Conservation (phyloP, 2,888 invertebrate genomes). For the Sinhomidia bicolor region DNA sequence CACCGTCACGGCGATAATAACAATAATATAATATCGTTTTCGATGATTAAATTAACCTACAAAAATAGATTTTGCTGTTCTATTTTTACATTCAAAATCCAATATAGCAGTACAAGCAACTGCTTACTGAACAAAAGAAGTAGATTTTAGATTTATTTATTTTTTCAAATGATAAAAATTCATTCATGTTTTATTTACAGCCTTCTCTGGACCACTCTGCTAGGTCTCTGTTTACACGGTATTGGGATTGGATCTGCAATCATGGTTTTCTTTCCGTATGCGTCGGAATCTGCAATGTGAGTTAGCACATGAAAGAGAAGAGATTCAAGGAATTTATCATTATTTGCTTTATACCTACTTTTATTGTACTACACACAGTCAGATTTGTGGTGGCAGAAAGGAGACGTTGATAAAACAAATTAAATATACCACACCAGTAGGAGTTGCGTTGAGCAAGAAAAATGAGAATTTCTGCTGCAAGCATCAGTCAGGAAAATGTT, state of each 20-base stretch:
- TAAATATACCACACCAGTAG: neutral
- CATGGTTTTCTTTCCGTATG: slow-evolving; percentile 71
- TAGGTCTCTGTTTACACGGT: slow-evolving; percentile 74
- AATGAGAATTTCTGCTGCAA: neutral
- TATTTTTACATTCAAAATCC: too few relatives aligned
- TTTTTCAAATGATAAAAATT: slow-evolving; percentile 9
- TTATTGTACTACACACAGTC: neutral
- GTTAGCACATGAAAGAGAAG: neutral
- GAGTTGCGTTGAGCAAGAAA: neutral
- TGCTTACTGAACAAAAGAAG: too few relatives aligned
- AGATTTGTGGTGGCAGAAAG: neutral
- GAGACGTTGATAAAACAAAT: neutral
- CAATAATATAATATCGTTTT: too few relatives aligned
- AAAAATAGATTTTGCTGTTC: too few relatives aligned
- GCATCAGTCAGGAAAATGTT: too few relatives aligned
- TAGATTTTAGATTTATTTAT: too few relatives aligned
- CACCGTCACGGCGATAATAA: neutral
- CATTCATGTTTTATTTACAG: slow-evolving; percentile 56
- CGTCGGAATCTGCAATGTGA: slow-evolving; percentile 73
- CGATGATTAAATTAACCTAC: neutral
- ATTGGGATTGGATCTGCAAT: slow-evolving; percentile 76
- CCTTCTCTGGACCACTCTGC: slow-evolving; percentile 66
- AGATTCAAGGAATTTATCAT: neutral
- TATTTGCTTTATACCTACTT: neutral
- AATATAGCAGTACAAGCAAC: too few relatives aligned